Base-by-base conservation (phyloP, 2,113 vertebrate species). In the Lamprologus ornatipinnis region DNA sequence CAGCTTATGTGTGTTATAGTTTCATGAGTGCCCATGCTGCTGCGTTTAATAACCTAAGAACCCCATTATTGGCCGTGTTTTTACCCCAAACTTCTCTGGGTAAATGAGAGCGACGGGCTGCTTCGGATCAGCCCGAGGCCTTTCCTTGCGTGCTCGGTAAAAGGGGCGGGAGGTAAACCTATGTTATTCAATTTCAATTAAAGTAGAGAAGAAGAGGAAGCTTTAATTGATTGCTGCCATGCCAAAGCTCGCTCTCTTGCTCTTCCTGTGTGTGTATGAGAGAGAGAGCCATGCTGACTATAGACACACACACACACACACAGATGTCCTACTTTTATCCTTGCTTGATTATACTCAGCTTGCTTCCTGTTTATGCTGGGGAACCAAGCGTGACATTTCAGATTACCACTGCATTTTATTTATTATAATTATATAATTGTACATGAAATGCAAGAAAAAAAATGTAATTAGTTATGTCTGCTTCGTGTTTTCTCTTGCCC, bases 221-320 rank as follows among this genome's bases (percentile, higher is more conserved):
- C 87, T 93, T 90, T 94, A 94, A 94, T 94, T 93, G 95, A 95
- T 94, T 93, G 87, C 85, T 54, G 82, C 92, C 90, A 85, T 89
- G 78, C 85, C 87, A 49, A 78, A 81, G 90, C 35, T 81, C 28
- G 1, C 23, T 78, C 42, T 49, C 6, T 19, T 4, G 26, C 15
- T 78, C 15, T 78, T 12, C 23, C 23, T 73, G 37, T 40, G 35
- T 73, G 60, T 57, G 68, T 84, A n/a, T 33, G 73, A 35, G 33
- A 15, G 78, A 83, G 80, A 58, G 54, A 23, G 19, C 19, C 13
- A 17, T 12, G 37, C 35, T 82, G 55, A n/a, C 54, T 58, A 2
- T 15, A 49, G 40, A 28, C 37, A 55, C 28, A 37, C 81, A 85
- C 28, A 37, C 81, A 85, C 42, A 84, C 75, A 85, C 49, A 89